Base-by-base conservation (phyloP, 2,113 vertebrate species). In the Rhombomys opimus region DNA sequence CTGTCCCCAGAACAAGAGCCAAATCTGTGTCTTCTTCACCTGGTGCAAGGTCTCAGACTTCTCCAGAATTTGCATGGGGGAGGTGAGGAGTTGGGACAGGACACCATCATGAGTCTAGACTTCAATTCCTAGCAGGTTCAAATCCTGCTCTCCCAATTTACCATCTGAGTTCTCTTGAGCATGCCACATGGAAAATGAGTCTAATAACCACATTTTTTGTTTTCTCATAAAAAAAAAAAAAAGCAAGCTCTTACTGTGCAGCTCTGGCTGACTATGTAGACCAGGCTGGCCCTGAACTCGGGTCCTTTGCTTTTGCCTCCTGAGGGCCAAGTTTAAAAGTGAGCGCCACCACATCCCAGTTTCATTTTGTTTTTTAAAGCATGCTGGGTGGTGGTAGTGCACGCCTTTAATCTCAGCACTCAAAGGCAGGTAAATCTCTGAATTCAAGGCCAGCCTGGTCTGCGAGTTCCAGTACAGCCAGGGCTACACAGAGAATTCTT, bases 121-220 rank as follows among this genome's bases (percentile, higher is more conserved):
- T 85, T 73, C 57, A 57, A 57, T 14, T 57, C 12, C 2, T 57
- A 57, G 57, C 57, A 59, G 54, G 35, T 87, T 81, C 25, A 3
- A 91, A 84, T 89, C 63, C 63, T 89, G 35, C n/a, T 90, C 75
- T 94, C 20, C 86, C 38, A 8, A 54, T 88, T 87, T 77, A 46
- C 27, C n/a, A 70, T 30, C 22, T 84, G 65, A 77, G 27, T 52
- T 14, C 9, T 67, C 38, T 73, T 38, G 15, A 17, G 68, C 17
- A 95, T 90, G 32, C n/a, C 57, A 41, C 77, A 65, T 81, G 22
- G 22, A 35, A 61, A 73, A 63, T 2, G 15, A 32, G 68, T 18
- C 82, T 63, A 78, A 78, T 78, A 52, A 38, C 54, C 81, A 88
- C 18, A 30, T 22, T 61, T 7, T 52, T 82, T 25, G 35, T 63